Base-by-base conservation (phyloP, 2,113 vertebrate genomes). In the Morphnarchus princeps region DNA sequence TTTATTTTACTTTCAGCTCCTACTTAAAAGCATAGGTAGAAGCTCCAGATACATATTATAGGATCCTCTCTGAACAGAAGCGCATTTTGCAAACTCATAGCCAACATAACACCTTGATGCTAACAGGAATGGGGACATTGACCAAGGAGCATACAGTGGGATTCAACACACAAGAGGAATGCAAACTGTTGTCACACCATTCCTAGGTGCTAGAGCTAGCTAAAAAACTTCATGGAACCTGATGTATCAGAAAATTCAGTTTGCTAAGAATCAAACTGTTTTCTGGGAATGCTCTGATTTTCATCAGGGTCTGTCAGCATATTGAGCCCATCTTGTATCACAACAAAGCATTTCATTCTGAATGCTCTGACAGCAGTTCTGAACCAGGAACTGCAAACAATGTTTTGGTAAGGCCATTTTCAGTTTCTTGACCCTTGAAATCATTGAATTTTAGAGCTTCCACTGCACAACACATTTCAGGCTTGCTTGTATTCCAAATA, bases 271-370 rank as follows among this genome's bases (percentile, higher is more conserved):
- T 54, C 71, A 62, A 32, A 22, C 17, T 62, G 3, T 34, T 91
- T 14, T 28, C 40, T 74, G 31, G 16, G 36, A 84, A 47, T 49
- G 13, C 31, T 45, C 25, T 70, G 40, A 13, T 58, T 83, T 55
- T 70, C 45, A 42, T 45, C 25, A 81, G 36, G 28, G 0, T 0
- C 13, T 43, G 47, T 29, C 50, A 84, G 50, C 36, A 29, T 8
- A 40, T 20, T 45, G 10, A 87, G 5, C 11, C 36, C 26, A 17
- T 25, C 77, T 73, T 38, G 10, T n/a, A 61, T n/a, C 55, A 59
- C 31, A 81, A 52, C 36, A 47, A 61, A 84, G 42, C 5, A 5
- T 45, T 89, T 94, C 2, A 24, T 74, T 87, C 40, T 45, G 38
- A 67, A 50, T 22, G 6, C 12, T 70, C 17, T 66, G 49, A 57